phyloP scores from a whole-genome alignment of 2,797 vertebrate genomes.

The Pterois miles region DNA sequence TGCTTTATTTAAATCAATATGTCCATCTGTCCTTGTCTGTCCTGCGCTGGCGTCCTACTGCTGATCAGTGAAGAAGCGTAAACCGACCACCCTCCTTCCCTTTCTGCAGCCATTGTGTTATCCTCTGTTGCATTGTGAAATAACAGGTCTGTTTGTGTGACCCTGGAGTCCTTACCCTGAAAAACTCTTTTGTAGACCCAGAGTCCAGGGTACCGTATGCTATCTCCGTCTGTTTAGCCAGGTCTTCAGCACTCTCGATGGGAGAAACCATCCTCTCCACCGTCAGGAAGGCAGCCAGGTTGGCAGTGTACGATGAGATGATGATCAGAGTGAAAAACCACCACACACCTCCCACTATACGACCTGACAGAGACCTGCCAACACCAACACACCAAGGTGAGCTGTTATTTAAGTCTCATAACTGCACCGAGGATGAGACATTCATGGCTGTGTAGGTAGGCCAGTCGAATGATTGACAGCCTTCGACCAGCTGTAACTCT shows the following conservation, averaged over 20 bases:
- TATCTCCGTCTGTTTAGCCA: slow-evolving; percentile 97
- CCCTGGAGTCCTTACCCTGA: slow-evolving; percentile 88
- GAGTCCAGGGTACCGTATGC: slow-evolving; percentile 97
- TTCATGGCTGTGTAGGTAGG: background rate
- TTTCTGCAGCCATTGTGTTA: background rate
- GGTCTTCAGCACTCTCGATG: slow-evolving; percentile 96
- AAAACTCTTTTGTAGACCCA: slow-evolving; percentile 98
- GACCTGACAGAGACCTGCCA: slow-evolving; percentile 95
- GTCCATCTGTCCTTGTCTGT: background rate
- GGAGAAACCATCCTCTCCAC: slow-evolving; percentile 99
- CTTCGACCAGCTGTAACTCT: background rate
- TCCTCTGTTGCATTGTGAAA: background rate
- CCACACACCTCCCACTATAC: slow-evolving; percentile 98
- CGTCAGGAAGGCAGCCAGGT: slow-evolving; percentile 98
- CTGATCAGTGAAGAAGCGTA: background rate
- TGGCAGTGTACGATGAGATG: slow-evolving; percentile 99
- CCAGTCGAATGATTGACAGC: background rate
- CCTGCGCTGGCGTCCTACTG: background rate
- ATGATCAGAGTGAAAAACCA: slow-evolving; percentile 99
- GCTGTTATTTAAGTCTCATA: background rate
- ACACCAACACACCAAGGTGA: background rate
- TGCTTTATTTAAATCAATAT: background rate
- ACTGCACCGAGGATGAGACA: background rate
- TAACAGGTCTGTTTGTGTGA: slow-evolving; percentile 49
- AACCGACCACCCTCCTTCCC: background rate